These are phyloP conservation scores for Mola mola DNA, from an alignment of 2,113 vertebrate genomes.

Conservation along the genomic window DNA sequence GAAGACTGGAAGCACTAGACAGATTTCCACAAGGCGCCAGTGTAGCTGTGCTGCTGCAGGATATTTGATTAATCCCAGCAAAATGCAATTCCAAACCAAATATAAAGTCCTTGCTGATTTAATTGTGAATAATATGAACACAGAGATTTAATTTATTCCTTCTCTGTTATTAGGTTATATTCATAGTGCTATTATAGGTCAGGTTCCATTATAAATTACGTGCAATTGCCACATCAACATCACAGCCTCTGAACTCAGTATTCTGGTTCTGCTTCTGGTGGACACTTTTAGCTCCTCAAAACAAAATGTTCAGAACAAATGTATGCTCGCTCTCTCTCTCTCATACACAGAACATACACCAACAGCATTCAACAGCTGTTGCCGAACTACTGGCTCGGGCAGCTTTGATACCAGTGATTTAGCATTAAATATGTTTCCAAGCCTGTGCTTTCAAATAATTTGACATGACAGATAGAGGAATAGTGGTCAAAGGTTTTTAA, in stretches of 20 bases:
- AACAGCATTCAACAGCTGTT: constrained; percentile 12
- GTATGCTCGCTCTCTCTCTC: background rate
- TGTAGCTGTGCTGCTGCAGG: constrained; percentile 44
- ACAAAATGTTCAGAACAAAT: constrained; percentile 11
- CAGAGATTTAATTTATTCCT: background rate
- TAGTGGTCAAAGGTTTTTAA: constrained; percentile 28
- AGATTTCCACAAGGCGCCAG: too few relatives aligned
- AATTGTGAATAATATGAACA: constrained; percentile 24
- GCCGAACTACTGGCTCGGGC: constrained; percentile 35
- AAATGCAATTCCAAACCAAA: constrained; percentile 14
- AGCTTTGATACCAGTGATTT: constrained; percentile 59
- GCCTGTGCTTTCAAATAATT: constrained; percentile 51
- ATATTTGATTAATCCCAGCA: constrained; percentile 49
- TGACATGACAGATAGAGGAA: constrained; percentile 57
- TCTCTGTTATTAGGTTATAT: constrained; percentile 6
- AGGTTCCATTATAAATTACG: background rate
- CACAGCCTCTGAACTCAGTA: constrained; percentile 1
- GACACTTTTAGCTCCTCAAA: constrained; percentile 8
- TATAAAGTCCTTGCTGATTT: constrained; percentile 24
- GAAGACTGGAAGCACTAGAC: constrained; percentile 21
- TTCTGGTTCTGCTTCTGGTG: too few relatives aligned
- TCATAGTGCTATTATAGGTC: background rate
- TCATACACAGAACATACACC: background rate
- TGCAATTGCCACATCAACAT: background rate
- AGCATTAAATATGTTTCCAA: constrained; percentile 49